These are phyloP conservation scores for Halictus rubicundus DNA, from an alignment of 1,140 invertebrate species.

Conservation along the genomic window DNA sequence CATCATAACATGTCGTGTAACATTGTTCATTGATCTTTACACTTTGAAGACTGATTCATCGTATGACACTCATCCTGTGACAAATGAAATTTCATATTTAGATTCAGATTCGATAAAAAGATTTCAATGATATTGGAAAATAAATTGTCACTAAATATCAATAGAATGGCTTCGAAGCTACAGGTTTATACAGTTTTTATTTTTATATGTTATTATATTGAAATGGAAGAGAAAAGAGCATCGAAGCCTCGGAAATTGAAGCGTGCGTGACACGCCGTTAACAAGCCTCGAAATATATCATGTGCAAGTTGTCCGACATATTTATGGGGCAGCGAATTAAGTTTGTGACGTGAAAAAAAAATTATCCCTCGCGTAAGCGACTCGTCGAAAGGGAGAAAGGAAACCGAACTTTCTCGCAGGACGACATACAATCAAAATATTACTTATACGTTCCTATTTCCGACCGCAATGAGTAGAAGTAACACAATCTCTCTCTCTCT, in stretches of 20 bases:
- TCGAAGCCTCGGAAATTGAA: neutral
- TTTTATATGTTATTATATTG: too few species aligned
- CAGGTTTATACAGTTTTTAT: too few species aligned
- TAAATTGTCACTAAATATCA: too few species aligned
- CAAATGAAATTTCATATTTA: neutral
- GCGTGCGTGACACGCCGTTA: neutral
- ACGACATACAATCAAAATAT: constrained; percentile 54
- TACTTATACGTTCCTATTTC: constrained; percentile 37
- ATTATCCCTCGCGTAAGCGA: constrained; percentile 13
- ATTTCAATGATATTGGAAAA: too few species aligned
- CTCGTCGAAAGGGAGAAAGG: constrained; percentile 46
- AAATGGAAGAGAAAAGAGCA: neutral
- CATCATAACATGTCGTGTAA: neutral
- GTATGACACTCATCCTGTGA: neutral
- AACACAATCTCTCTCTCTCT: constrained; percentile 46
- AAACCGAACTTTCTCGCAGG: constrained; percentile 53
- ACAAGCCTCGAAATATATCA: neutral
- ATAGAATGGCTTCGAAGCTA: too few species aligned
- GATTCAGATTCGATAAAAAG: neutral
- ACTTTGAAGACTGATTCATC: neutral
- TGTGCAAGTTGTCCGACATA: neutral
- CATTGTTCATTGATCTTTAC: constrained; percentile 17
- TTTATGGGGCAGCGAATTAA: neutral
- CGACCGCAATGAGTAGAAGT: constrained; percentile 5
- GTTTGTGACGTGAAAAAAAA: too few species aligned